Base-by-base conservation (phyloP, 2,113 vertebrate species). In the Gavialis gangeticus region DNA sequence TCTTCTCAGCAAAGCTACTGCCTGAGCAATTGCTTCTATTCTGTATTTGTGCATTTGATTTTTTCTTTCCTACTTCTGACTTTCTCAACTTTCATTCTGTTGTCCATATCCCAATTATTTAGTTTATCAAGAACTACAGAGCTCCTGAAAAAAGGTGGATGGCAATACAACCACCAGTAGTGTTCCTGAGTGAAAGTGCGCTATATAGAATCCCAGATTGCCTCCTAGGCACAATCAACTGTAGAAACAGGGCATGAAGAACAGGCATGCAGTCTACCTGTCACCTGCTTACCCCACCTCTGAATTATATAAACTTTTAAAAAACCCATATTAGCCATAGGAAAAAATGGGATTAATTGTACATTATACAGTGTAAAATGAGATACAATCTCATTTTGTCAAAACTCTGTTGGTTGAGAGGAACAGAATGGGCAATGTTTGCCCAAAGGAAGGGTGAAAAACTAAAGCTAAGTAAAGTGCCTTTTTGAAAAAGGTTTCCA, bases 221-320 rank as follows among this genome's bases (percentile, higher is more conserved):
- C 22, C 12, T 13, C 25, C 21, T 24, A 22, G 34, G 34, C 69
- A 22, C 69, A 46, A 28, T 59, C 30, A 84, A 30, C 22, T 84
- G 57, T 24, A 87, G 77, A 69, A 85, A 86, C 78, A 90, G 79
- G 59, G 55, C 69, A 91, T 91, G 92, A 84, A 87, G 22, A 94
- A 77, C 5, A 73, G 15, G 25, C 82, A 8, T 2, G 17, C 83
- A 93, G 94, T 84, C 12, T 25, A 4, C 12, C 67, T 80, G 75
- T 19, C 82, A 87, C 85, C 60, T 82, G 79, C 78, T 37, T 11
- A 28, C 28, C 81, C 6, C 11, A 87, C 90, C 82, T 93, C 75
- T 66, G 82, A 92, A 67, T 5, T 85, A 88, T 85, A 69, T 34
- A 95, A 92, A 77, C 6, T n/a, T 90, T 91, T 75, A 63, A 25